Conservation (phyloP, 2,797 vertebrate genomes). For the Rhynchonycteris naso region DNA sequence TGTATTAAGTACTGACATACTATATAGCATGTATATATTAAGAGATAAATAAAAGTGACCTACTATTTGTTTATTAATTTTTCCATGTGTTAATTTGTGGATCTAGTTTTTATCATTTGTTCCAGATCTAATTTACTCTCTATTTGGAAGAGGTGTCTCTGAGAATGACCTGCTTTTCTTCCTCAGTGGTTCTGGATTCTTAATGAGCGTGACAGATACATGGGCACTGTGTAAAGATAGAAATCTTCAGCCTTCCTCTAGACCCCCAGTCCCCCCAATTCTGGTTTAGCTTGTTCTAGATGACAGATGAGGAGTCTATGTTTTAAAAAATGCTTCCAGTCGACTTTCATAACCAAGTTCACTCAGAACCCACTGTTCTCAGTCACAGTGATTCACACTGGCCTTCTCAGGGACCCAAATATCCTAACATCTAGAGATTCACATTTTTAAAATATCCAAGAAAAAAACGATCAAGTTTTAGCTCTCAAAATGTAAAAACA, state of each 20-base stretch:
- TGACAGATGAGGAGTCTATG: background rate
- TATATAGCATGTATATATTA: background rate
- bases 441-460: background rate
- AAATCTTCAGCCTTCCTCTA: background rate
- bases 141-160: background rate
- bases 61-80: background rate
- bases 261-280: background rate
- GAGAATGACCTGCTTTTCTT: background rate
- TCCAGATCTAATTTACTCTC: background rate
- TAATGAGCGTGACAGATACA: background rate
- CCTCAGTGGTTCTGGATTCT: background rate
- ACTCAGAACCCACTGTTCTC: background rate
- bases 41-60: background rate
- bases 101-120: background rate
- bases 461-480: background rate
- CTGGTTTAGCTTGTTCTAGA: background rate
- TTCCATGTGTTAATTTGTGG: background rate
- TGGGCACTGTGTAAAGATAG: background rate
- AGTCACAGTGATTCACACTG: background rate
- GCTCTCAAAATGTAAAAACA: background rate
- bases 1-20: background rate
- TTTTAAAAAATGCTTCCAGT: background rate
- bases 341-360: background rate
- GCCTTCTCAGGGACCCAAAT: background rate
- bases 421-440: background rate